A percentile compares a stretch with the other conserved stretches of the same genome.
Evolutionary conservation across 2,797 vertebrate genomes (phyloP).

Genomic region (Astyanax mexicanus): DNA sequence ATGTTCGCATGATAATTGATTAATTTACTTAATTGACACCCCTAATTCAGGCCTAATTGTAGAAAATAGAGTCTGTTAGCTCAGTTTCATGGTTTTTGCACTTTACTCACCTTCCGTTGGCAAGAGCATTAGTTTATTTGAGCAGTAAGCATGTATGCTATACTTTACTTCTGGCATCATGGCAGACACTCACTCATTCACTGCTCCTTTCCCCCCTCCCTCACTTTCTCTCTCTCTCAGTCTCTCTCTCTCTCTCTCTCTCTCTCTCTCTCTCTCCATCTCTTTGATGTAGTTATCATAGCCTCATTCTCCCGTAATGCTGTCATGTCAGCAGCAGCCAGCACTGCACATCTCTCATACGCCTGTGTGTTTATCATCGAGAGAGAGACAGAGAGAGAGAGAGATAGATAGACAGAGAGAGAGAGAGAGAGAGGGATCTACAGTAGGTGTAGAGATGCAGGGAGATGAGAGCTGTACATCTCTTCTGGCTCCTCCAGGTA

Average conservation of each 20-base stretch:
- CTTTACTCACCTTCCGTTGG: neutral
- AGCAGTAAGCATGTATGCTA: conserved; percentile 26
- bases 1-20: too few species aligned
- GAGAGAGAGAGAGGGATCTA: conserved; percentile 18
- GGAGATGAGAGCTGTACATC: conserved; percentile 2
- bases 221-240: neutral
- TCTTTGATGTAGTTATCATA: conserved; percentile 27
- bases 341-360: conserved; percentile 17
- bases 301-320: conserved; percentile 5
- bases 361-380: conserved; percentile 13
- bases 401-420: too few species aligned
- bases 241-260: conserved; percentile 2
- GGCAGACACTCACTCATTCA: neutral
- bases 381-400: too few species aligned
- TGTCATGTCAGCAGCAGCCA: neutral
- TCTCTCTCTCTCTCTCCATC: neutral
- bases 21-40: too few species aligned
- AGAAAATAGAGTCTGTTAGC: neutral
- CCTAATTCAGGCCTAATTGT: neutral
- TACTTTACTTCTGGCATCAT: conserved; percentile 45
- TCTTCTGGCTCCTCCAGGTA: conserved; percentile 19
- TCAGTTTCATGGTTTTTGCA: neutral
- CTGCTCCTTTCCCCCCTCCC: neutral
- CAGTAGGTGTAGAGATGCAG: conserved; percentile 13
- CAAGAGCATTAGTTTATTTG: conserved; percentile 6